Evolutionary conservation across 2,797 vertebrate species (phyloP).

Genomic region (Takifugu rubripes): DNA sequence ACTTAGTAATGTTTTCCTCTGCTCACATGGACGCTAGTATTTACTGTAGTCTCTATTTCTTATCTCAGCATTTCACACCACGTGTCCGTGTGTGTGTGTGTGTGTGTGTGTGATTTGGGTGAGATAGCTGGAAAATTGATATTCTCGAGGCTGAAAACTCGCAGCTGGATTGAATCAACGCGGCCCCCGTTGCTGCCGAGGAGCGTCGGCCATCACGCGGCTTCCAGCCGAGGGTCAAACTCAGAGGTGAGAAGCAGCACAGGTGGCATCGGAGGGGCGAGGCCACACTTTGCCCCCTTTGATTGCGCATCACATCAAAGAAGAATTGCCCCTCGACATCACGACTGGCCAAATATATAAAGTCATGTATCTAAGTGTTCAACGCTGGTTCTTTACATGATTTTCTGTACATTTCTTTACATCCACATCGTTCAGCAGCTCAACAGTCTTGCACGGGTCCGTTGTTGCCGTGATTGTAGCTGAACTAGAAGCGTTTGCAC

Average conservation of each 20-base stretch:
- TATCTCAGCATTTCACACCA: slow-evolving; percentile 37
- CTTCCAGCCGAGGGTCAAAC: slow-evolving; percentile 47
- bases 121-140: slow-evolving; percentile 59
- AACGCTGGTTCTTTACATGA: no score
- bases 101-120: slow-evolving; percentile 25
- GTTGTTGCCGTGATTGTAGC: no score
- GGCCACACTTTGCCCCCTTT: slow-evolving; percentile 15
- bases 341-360: no score
- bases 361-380: no score
- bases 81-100: slow-evolving; percentile 21
- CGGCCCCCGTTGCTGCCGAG: slow-evolving; percentile 50
- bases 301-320: background rate
- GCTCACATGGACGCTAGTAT: slow-evolving; percentile 19
- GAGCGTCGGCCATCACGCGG: slow-evolving; percentile 44
- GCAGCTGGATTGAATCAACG: slow-evolving; percentile 62
- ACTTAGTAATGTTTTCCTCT: slow-evolving; percentile 29
- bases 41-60: slow-evolving; percentile 25
- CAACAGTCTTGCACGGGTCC: no score
- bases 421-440: no score
- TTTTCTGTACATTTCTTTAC: no score
- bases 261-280: slow-evolving; percentile 13
- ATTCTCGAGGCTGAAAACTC: slow-evolving; percentile 55
- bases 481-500: no score
- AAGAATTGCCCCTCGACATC: background rate
- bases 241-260: slow-evolving; percentile 8